phyloP scores from a whole-genome alignment of 2,888 invertebrate species.

The Cryptocheilus praepositus region DNA sequence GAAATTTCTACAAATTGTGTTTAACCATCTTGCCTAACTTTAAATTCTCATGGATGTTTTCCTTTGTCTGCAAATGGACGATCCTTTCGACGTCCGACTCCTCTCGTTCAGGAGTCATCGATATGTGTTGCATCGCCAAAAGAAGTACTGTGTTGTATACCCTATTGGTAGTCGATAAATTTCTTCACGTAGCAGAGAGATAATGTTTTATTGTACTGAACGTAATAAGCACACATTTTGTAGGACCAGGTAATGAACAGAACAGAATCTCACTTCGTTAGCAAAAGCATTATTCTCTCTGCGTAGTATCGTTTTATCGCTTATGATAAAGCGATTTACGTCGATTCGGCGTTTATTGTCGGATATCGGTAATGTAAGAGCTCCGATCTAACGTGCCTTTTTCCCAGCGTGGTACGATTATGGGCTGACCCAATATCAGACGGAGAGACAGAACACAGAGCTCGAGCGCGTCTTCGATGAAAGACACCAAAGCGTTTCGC shows the following conservation, averaged over 20 bases:
- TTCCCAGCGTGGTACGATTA: slow-evolving; percentile 92
- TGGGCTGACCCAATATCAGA: slow-evolving; percentile 89
- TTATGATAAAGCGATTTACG: slow-evolving; percentile 18
- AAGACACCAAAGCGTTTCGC: slow-evolving; percentile 82
- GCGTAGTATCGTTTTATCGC: background rate
- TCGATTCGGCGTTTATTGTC: slow-evolving; percentile 45
- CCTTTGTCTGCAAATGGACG: slow-evolving; percentile 45
- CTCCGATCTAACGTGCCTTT: slow-evolving; percentile 54
- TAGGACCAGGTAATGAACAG: too few relatives aligned
- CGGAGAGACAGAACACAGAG: slow-evolving; percentile 88
- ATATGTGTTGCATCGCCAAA: slow-evolving; percentile 65
- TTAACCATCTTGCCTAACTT: slow-evolving; percentile 42
- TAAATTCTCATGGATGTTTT: slow-evolving; percentile 40
- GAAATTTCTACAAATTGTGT: slow-evolving; percentile 23
- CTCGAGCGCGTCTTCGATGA: slow-evolving; percentile 92
- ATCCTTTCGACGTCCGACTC: slow-evolving; percentile 27
- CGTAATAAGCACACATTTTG: background rate
- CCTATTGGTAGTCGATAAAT: slow-evolving; percentile 34
- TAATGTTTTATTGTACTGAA: slow-evolving; percentile 10
- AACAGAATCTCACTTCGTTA: too few relatives aligned
- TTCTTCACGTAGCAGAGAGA: slow-evolving; percentile 18
- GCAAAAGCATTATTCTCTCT: background rate
- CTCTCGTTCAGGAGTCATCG: slow-evolving; percentile 37
- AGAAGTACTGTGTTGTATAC: slow-evolving; percentile 69
- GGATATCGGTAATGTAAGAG: slow-evolving; percentile 20